Conservation (phyloP, 2,888 invertebrate genomes). For the Cryptus viduatorius region DNA sequence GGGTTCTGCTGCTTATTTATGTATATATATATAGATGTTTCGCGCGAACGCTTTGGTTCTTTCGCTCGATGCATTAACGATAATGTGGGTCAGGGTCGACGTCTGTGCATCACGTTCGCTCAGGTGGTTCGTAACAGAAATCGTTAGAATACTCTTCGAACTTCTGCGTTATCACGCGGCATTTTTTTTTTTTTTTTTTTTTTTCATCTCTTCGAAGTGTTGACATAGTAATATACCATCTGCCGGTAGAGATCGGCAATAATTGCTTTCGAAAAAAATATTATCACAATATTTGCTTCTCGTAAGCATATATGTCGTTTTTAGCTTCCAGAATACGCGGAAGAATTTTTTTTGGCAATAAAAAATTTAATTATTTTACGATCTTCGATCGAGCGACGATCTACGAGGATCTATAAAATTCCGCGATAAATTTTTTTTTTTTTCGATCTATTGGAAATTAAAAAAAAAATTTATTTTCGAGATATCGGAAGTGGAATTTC, state of each 20-base stretch:
- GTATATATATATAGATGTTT: constrained; percentile 15
- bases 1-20: constrained; percentile 14
- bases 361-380: not conserved
- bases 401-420: not conserved
- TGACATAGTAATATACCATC: constrained; percentile 6
- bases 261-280: not conserved
- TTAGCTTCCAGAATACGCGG: not conserved
- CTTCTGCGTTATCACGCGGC: constrained; percentile 17
- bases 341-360: not conserved
- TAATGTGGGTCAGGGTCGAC: constrained; percentile 84
- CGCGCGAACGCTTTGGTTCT: constrained; percentile 36
- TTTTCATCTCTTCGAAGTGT: not conserved
- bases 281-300: not conserved
- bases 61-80: constrained; percentile 75
- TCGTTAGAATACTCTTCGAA: constrained; percentile 4
- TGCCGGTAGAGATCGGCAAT: not conserved
- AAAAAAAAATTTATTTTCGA: not conserved
- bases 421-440: too few species aligned
- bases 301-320: not conserved
- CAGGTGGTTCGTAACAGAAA: constrained; percentile 58
- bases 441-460: too few species aligned
- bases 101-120: constrained; percentile 75
- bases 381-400: not conserved
- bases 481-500: not conserved
- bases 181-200: constrained; percentile 11